phyloP scores from a whole-genome alignment of 2,113 vertebrate genomes.

The Ochotona curzoniae region DNA sequence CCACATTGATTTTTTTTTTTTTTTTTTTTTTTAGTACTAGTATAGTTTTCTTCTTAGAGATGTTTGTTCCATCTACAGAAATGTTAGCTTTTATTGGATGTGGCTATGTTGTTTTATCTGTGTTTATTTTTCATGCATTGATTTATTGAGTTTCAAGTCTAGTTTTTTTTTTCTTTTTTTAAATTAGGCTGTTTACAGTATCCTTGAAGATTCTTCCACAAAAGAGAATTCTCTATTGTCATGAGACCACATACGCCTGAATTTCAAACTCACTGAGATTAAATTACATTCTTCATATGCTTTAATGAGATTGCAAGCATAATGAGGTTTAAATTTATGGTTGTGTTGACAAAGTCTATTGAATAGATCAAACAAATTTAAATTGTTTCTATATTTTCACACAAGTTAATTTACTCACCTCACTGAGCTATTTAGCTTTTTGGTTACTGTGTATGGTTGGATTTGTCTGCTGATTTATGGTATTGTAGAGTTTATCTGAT shows the following conservation, averaged over 20 bases:
- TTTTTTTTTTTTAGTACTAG: background rate
- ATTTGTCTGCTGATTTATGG: conserved; percentile 38
- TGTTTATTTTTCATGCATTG: background rate
- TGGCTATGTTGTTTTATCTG: conserved; percentile 22
- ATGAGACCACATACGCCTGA: conserved; percentile 46
- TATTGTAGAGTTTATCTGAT: background rate
- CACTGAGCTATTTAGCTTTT: conserved; percentile 44
- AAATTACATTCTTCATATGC: conserved; percentile 70
- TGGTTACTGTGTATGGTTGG: conserved; percentile 43
- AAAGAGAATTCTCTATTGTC: conserved; percentile 61
- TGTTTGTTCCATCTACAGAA: conserved; percentile 28
- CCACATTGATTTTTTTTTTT: background rate
- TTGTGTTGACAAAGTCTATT: conserved; percentile 74
- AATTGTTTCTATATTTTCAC: conserved; percentile 71
- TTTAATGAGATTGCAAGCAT: conserved; percentile 74
- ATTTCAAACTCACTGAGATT: conserved; percentile 66
- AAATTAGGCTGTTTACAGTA: background rate
- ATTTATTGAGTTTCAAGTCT: conserved; percentile 18
- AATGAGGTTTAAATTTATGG: conserved; percentile 80
- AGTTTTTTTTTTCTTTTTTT: background rate
- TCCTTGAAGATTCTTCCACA: background rate
- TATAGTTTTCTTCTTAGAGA: conserved; percentile 30
- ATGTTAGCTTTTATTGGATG: conserved; percentile 46
- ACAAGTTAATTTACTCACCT: conserved; percentile 74
- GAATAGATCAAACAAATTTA: conserved; percentile 71